Evolutionary conservation across 2,797 vertebrate species (phyloP), one percentile per base, ranked within the genome.

Genomic region (Amazonetta brasiliensis): DNA sequence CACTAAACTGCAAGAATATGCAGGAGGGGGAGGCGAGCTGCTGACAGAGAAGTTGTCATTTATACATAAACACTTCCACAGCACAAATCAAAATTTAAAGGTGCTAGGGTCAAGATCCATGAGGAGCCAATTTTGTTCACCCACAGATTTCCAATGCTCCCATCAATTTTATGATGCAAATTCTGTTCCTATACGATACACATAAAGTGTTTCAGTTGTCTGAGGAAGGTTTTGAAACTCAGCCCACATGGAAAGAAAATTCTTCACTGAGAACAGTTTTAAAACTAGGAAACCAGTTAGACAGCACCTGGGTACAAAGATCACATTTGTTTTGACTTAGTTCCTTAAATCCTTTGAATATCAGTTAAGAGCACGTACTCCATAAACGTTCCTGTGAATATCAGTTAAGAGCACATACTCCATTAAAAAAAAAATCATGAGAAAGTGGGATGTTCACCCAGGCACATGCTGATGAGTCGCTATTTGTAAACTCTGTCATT

Each of bases 291-390:
- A 93, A 86, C 33, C 23, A 86, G 73, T 33, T 43, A 82, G 72
- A 72, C 30, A 59, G 23, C 12, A 33, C 46, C 83, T 15, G 43
- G 67, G 73, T 94, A 92, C 92, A 96, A 94, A 93, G 95, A 96
- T 94, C 80, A n/a, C 71, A 64, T 94, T 95, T 94, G 76, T 90
- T 96, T 94, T 60, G 37, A 88, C 68, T 91, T 88, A 82, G 91
- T 74, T 93, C 50, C 84, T 94, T 58, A 76, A 81, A 86, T 68
- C 87, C 59, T 92, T 73, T 76, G 67, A 95, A 63, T 56, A 84
- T 48, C 93, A 82, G 46, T 63, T 52, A 52, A 39, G 28, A 41
- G 35, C 46, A 52, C 30, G 10, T 16, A n/a, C 22, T 52, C 30
- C 21, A 37, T 16, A 52, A 48, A 50, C 21, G 25, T n/a, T 31